Base-by-base conservation (phyloP, 2,797 vertebrate genomes). In the Buceros bicornis region DNA sequence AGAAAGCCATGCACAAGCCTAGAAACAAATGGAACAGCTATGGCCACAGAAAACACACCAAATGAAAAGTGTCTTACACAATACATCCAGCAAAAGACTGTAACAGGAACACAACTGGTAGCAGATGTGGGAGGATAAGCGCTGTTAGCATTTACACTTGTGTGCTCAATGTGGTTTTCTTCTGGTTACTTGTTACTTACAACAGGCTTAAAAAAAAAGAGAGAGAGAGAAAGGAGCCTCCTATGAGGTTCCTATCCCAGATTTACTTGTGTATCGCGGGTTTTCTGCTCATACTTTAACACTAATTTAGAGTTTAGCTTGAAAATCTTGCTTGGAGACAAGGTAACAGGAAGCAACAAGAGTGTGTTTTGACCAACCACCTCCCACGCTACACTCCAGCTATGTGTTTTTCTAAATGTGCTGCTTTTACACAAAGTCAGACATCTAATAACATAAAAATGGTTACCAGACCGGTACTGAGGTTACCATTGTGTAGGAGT, bases 1-100 rank as follows among this genome's bases (percentile, higher is more conserved):
- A 90, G 95, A 96, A 94, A 98, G 97, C 97, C 97, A 98, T 97
- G 97, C 97, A 97, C 60, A 93, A 96, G 88, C 95, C 40, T 92
- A 66, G 94, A 82, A 95, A 88, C 70, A 73, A 87, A 89, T 40
- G 82, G 64, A 93, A 48, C 64, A 76, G 90, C 51, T 73, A 89
- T 1, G 22, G 83, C 89, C 47, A 64, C 69, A 85, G 89, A 78
- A 95, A 92, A 92, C 21, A 92, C 92, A 77, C 40, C 57, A 33
- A 80, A 8, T 16, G 42, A 95, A 70, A 93, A 96, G 62, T 73
- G 64, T 50, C 60, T 95, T 77, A 87, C 53, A 84, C 83, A 87
- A 94, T 69, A 83, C 61, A 90, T 26, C 20, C 64, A 92, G 74
- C 25, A 76, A 73, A 73, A 92, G 84, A 69, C 82, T 67, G 64